Evolutionary conservation across 2,888 invertebrate genomes (phyloP).

Genomic region (Ichneumoninae sp.): DNA sequence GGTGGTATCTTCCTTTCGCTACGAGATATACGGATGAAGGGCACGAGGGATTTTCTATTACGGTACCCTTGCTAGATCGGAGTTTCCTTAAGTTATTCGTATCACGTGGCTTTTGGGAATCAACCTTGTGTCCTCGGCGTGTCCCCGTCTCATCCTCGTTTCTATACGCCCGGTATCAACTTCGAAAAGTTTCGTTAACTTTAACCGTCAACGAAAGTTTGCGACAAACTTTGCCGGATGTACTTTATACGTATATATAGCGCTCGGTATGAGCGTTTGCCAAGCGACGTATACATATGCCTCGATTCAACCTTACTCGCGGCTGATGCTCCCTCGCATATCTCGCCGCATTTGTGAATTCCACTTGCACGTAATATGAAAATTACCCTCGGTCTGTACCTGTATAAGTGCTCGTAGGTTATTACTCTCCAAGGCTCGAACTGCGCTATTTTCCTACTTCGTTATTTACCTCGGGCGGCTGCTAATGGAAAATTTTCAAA

Average conservation of each 20-base stretch:
- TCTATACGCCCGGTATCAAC: conserved; percentile 9
- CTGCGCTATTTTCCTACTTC: background rate
- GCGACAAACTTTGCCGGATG: conserved; percentile 21
- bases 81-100: conserved; percentile 34
- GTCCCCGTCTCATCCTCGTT: conserved; percentile 5
- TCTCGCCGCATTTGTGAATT: conserved; percentile 8
- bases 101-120: conserved; percentile 47
- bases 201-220: conserved; percentile 28
- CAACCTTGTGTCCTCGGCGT: conserved; percentile 8
- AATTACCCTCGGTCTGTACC: conserved; percentile 5
- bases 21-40: background rate
- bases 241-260: background rate
- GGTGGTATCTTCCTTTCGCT: background rate
- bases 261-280: background rate
- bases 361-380: conserved; percentile 18
- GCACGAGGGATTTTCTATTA: conserved; percentile 19
- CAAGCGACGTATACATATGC: background rate
- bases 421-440: conserved; percentile 1
- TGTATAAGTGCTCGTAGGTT: background rate
- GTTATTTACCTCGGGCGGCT: background rate
- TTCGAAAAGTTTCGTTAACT: conserved; percentile 37
- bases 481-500: background rate
- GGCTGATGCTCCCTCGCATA: conserved; percentile 18
- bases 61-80: background rate
- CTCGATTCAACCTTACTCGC: background rate